Evolutionary conservation across 2,797 vertebrate species (phyloP), one percentile per base, ranked within the genome.

Genomic region (Peromyscus attwateri): DNA sequence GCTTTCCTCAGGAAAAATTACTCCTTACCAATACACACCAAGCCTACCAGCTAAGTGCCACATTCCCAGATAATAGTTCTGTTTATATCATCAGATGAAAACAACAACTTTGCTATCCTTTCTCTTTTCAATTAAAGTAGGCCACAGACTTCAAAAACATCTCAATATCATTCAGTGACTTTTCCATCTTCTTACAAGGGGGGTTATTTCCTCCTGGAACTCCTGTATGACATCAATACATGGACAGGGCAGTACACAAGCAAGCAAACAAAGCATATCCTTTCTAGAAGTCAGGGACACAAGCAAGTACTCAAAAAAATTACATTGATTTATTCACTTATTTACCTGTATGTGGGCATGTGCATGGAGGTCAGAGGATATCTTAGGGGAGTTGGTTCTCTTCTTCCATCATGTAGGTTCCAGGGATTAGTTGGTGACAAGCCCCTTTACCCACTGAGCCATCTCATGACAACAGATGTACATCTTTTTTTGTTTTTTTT

Each of bases 101-200:
- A 66, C 11, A 95, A 4, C 29, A 92, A 85, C 49, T 96, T 89
- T 68, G 46, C 64, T 94, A 66, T 29, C 4, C 34, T 80, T 90
- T 95, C 68, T 55, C 60, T 80, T 60, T 95, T 37, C 84, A 87
- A 81, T 57, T 71, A 89, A 95, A 83, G 95, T 46, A 62, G 57
- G 55, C 6, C 25, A 49, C 40, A 77, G 29, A 64, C 29, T 89
- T 23, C 29, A 89, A 62, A 49, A 25, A 14, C 55, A 23, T 64
- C 37, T 76, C 21, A 60, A 27, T 3, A n/a, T 31, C 40, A 21
- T 23, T 89, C 16, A 77, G 14, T 46, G 31, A 93, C 52, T 81
- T 94, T 46, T 29, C 4, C 62, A 23, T 3, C 49, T 55, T 79
- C 23, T 92, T 60, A 70, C 34, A 92, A 82, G 57, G 14, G 37